A percentile compares a stretch with the other conserved stretches of the same genome.
These are phyloP conservation scores for Amphiprion clarkii DNA, from an alignment of 2,797 vertebrate genomes.

Conservation along the genomic window DNA sequence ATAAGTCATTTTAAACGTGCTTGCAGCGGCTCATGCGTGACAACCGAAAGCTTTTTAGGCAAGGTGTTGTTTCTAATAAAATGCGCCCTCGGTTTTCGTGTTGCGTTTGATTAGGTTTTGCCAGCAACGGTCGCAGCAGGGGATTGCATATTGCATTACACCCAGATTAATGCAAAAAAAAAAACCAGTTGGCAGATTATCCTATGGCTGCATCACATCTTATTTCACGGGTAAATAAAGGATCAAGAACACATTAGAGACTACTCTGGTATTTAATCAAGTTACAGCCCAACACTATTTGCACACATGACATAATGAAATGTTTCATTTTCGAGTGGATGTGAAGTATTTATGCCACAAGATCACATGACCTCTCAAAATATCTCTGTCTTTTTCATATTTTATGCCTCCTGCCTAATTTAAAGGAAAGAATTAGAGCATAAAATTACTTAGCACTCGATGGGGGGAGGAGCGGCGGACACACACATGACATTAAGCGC, in stretches of 20 bases:
- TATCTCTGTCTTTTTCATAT: conserved; percentile 81
- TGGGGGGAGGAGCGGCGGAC: conserved; percentile 66
- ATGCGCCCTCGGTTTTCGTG: conserved; percentile 25
- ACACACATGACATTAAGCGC: conserved; percentile 64
- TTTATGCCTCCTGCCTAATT: conserved; percentile 84
- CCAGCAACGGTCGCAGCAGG: conserved; percentile 54
- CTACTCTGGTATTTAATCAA: conserved; percentile 62
- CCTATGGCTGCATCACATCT: conserved; percentile 68
- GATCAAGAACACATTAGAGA: conserved; percentile 66
- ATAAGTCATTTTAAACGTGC: not conserved
- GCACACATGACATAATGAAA: conserved; percentile 72
- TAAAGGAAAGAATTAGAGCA: conserved; percentile 84
- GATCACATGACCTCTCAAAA: conserved; percentile 80
- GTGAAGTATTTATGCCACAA: conserved; percentile 77
- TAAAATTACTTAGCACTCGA: conserved; percentile 77
- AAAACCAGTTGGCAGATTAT: conserved; percentile 57
- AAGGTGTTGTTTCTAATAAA: conserved; percentile 15
- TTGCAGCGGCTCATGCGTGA: not conserved
- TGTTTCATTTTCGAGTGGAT: conserved; percentile 73
- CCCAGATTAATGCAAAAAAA: conserved; percentile 61
- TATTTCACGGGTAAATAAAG: conserved; percentile 79
- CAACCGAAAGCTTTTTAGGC: not conserved
- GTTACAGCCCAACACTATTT: conserved; percentile 66
- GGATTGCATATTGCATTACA: conserved; percentile 48
- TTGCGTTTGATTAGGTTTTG: conserved; percentile 51